Base-by-base conservation (phyloP, 2,888 invertebrate genomes). In the Nemurella pictetii region DNA sequence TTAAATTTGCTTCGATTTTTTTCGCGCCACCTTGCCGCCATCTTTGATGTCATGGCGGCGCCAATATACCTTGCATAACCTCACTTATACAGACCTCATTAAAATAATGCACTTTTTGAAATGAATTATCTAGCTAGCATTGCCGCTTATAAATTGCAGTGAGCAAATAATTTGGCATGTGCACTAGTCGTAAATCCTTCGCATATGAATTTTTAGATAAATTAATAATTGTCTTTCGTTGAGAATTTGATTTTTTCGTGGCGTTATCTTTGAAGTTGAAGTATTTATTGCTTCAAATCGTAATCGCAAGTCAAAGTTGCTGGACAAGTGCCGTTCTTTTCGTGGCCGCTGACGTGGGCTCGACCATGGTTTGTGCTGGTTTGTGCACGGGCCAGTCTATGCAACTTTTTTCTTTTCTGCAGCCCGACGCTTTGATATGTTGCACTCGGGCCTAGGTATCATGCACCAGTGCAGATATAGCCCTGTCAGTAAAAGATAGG, bases 111-210 rank as follows among this genome's bases (percentile, higher is more conserved):
- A 20, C 55, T 20, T 20, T 55, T 55, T 12, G 55, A 7, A 55
- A 5, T 32, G 9, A 9, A 32, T 32, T 32, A 9, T 9, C 32
- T 3, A 32, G 32, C 32, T 32, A 9, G 32, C 4, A 77, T 5
- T 74, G 25, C 9, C 74, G 74, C 2, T 26, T 4, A 77, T 27
- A 5, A 27, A 27, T 77, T 7, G 9, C 20, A 1, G 30, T 9
- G 78, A 29, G 30, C 78, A 78, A 78, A 78, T 78, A 78, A 78
- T 78, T 78, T 78, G 78, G 78, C 78, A 30, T 78, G 30, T 20
- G 55, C 20, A 55, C 20, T 0, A 7, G 78, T 30, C 4, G 20
- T 78, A 78, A 78, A 78, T 78, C 78, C 78, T 78, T 78, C 29
- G 27, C 73, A 25, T n/a, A 30, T 20, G 55, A 2, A 15, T 55